These are phyloP conservation scores for Oenanthe oenanthe DNA, from an alignment of 2,113 vertebrate species.

Conservation along the genomic window DNA sequence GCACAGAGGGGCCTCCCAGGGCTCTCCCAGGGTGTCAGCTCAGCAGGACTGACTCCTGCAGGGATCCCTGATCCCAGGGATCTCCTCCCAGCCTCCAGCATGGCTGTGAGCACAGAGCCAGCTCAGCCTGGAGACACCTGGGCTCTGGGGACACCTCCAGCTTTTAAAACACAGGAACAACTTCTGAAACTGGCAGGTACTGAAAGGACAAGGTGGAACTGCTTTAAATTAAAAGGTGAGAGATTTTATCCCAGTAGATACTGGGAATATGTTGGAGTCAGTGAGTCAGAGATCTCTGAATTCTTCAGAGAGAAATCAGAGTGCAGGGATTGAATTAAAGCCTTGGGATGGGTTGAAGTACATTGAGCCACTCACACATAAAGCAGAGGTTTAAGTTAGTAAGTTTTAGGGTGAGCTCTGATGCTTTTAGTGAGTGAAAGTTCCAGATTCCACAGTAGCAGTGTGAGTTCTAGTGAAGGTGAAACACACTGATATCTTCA, in stretches of 20 bases:
- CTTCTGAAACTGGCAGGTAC: not conserved
- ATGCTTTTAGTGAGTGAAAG: too few relatives aligned
- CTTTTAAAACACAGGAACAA: not conserved
- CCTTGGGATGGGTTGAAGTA: too few relatives aligned
- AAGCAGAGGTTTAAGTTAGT: too few relatives aligned
- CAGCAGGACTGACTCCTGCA: not conserved
- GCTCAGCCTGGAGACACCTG: not conserved
- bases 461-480: too few relatives aligned
- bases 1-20: not conserved
- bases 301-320: too few relatives aligned
- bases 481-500: too few relatives aligned
- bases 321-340: too few relatives aligned
- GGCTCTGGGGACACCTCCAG: not conserved
- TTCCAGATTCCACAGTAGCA: too few relatives aligned
- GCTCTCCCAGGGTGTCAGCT: not conserved
- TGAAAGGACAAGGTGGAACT: not conserved
- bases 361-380: too few relatives aligned
- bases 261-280: not conserved
- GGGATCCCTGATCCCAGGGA: fast-evolving
- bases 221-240: not conserved
- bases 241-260: not conserved
- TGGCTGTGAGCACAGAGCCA: fast-evolving
- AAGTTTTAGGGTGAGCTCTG: too few relatives aligned
- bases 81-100: not conserved
- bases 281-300: too few relatives aligned